Evolutionary conservation across 2,888 invertebrate species (phyloP), one percentile per base, ranked within the genome.

Genomic region (Campopleginae sp.): DNA sequence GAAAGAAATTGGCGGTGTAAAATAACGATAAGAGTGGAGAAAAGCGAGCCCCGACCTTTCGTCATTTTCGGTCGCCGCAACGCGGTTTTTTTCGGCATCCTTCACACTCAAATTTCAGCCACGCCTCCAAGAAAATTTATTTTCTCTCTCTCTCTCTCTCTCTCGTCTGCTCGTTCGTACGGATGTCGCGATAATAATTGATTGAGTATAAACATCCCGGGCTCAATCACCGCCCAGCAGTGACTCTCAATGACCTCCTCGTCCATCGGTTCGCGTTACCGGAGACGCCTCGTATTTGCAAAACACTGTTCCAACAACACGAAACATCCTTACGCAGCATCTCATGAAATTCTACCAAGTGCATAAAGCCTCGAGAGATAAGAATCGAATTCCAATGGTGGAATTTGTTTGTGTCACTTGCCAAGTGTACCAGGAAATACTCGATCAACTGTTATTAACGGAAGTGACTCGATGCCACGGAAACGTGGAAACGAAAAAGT

Each of bases 231-330:
- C 42, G 54, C 12, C 2, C 23, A 70, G 48, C 84, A 80, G 80
- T 72, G 77, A 8, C 42, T 76, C 80, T 80, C 80, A 80, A 76
- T 14, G 38, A 38, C n/a, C n/a, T n/a, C n/a, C n/a, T n/a, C n/a
- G n/a, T n/a, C n/a, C n/a, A n/a, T n/a, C n/a, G n/a, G 27, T 58
- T 14, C 0, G 5, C 5, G 58, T 58, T 27, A 58, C 58, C 58
- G 58, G 58, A 58, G 4, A 58, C 58, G 1, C 14, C 4, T 58
- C 27, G 6, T 14, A 27, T 58, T 58, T 14, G 27, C 23, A 1
- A 27, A 27, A 58, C 27, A 27, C 58, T 27, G 27, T 27, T 58
- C 46, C 46, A 68, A 44, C 23, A 46, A 44, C 44, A 44, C 23
- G 17, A 68, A 46, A 44, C 23, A 46, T 23, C 46, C 46, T 68